These are phyloP conservation scores for Nectonema munidae DNA, from an alignment of 2,888 invertebrate species.

Conservation along the genomic window DNA sequence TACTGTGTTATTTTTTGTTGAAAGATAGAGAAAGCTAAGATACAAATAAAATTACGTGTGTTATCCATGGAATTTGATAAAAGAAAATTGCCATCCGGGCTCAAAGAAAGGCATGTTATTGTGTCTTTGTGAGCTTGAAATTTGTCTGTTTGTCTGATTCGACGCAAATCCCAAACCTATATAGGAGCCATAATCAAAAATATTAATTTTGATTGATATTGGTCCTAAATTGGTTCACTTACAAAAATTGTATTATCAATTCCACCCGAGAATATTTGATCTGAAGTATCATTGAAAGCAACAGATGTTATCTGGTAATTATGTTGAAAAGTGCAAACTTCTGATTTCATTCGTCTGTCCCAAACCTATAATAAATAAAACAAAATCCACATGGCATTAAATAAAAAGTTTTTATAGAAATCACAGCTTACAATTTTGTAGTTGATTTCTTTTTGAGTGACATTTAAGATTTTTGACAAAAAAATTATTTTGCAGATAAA, in stretches of 20 bases:
- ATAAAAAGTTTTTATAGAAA: too few relatives aligned
- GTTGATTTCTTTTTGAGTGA: too few relatives aligned
- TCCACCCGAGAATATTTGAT: slow-evolving; percentile 67
- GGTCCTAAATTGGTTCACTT: slow-evolving; percentile 1
- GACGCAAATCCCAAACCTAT: slow-evolving; percentile 66
- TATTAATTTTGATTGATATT: too few relatives aligned
- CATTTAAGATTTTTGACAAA: too few relatives aligned
- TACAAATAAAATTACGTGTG: slow-evolving; percentile 27
- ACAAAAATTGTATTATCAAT: slow-evolving; percentile 41
- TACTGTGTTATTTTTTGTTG: background rate
- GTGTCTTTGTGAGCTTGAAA: slow-evolving; percentile 78
- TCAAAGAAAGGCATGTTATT: slow-evolving; percentile 50
- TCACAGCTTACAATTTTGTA: too few relatives aligned
- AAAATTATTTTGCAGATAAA: too few relatives aligned
- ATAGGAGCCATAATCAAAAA: slow-evolving; percentile 9
- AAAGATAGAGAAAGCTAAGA: background rate
- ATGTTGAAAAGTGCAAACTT: slow-evolving; percentile 30
- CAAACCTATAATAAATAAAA: slow-evolving; percentile 23
- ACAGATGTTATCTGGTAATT: slow-evolving; percentile 38
- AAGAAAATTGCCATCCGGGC: slow-evolving; percentile 37
- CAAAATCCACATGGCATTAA: too few relatives aligned
- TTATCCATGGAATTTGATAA: slow-evolving; percentile 88
- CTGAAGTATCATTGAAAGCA: slow-evolving; percentile 69
- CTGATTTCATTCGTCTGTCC: slow-evolving; percentile 59
- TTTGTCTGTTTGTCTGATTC: slow-evolving; percentile 44